Base-by-base conservation (phyloP, 2,113 vertebrate species). In the Saguinus imperator region DNA sequence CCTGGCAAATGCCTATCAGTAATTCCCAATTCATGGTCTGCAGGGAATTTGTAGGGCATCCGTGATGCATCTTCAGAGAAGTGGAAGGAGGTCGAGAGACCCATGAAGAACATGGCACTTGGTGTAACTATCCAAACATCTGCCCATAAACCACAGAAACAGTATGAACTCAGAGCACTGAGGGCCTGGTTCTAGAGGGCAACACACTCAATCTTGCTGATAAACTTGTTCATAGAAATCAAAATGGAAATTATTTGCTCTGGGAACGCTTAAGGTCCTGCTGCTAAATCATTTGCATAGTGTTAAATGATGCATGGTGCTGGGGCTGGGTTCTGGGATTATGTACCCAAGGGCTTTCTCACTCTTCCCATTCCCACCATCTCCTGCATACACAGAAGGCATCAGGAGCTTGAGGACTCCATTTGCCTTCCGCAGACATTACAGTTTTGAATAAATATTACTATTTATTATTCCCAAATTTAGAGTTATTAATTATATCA, bases 401-500 rank as follows among this genome's bases (percentile, higher is more conserved):
- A 21, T 29, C 86, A 32, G 94, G 9, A 6, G 35, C 90, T 45
- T 25, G 66, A 96, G 91, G 35, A 37, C 80, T 97, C 95, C 94
- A 92, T 94, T 96, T 93, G 87, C 80, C 87, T 98, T 97, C 72
- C 79, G 64, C 94, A 96, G 97, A 72, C 76, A 35, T 75, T 75
- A 91, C 89, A 37, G 23, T 89, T 98, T 75, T 18, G 32, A 95
- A 98, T 97, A 98, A 98, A 97, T 94, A 97, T 96, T 97, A 91
- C 98, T 98, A 97, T 98, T 98, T 98, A 98, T 98, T 98, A 96
- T 87, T 93, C 95, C 94, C 98, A 98, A 98, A 98, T 98, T 98
- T 98, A 97, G 94, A 94, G 92, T 98, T 98, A 98, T 98, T 99
- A 98, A 99, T 98, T 98, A 98, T 98, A 98, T 98, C 97, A 96